Evolutionary conservation across 2,113 vertebrate species (phyloP).

Genomic region (Guaruba guarouba): DNA sequence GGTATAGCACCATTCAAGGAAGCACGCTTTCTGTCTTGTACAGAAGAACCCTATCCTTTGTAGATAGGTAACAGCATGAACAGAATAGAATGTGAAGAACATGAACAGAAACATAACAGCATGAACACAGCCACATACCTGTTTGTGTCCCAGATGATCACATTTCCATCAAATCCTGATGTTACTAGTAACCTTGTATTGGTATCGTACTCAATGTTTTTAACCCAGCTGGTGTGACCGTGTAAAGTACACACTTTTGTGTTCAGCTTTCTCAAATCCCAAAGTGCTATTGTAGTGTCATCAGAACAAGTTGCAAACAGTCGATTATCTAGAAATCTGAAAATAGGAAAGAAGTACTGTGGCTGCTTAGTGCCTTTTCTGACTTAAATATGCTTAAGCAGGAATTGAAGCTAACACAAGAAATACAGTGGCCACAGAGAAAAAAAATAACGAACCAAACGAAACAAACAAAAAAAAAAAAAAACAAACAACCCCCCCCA

Average conservation of each 20-base stretch:
- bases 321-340: conserved; percentile 96
- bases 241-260: conserved; percentile 95
- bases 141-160: conserved; percentile 99
- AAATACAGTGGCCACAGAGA: background rate
- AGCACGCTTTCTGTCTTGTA: background rate
- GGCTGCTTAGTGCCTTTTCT: background rate
- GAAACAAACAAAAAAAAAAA: background rate
- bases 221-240: conserved; percentile 98
- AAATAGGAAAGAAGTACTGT: background rate
- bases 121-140: conserved; percentile 71
- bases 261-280: conserved; percentile 94
- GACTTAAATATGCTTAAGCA: background rate
- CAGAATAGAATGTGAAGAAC: background rate
- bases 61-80: background rate
- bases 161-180: conserved; percentile 97
- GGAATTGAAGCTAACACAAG: background rate
- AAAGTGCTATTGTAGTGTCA: conserved; percentile 96
- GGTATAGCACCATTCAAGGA: background rate
- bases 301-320: conserved; percentile 98
- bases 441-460: background rate
- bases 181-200: conserved; percentile 96
- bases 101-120: background rate
- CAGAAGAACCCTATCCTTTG: background rate
- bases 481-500: too few relatives aligned
- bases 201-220: conserved; percentile 98